Base-by-base conservation (phyloP, 1,140 invertebrate species). In the Drosophila repleta region DNA sequence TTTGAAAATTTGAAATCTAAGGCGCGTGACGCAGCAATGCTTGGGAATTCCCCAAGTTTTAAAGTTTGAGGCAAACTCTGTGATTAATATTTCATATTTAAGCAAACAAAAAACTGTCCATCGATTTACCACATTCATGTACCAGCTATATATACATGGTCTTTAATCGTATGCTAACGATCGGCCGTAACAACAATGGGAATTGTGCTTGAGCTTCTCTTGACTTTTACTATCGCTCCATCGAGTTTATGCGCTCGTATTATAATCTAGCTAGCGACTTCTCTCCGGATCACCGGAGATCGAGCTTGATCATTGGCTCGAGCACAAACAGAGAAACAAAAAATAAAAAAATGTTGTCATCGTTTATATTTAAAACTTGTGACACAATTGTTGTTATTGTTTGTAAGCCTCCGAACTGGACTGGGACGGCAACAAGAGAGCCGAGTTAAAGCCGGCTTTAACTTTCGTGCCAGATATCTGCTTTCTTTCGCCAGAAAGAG, bases 361-460 rank as follows among this genome's bases (percentile, higher is more conserved):
- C 83, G 72, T 79, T 85, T 87, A 87, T 87, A 88, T 87, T 76
- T 87, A 87, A 85, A 85, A 60, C 83, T 76, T 83, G 83, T 87
- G 83, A 87, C 83, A 87, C 83, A 88, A 87, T 87, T 87, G 72
- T 87, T 87, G 83, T 81, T 87, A 79, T 88, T 87, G 83, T 79
- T 67, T 58, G 46, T 60, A 37, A 72, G 69, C 5, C 63, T 53
- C 37, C 55, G 39, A 88, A 72, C 43, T 58, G 53, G 49, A 84
- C 73, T 66, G 69, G 20, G 55, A n/a, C 61, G 29, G 26, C 43
- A 20, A 32, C 29, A 64, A 51, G 11, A 41, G 21, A 63, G n/a
- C 61, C 61, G 68, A 52, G 53, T 71, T 58, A 41, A 17, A 63
- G n/a, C 61, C 61, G 68, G 61, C 62, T 71, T 58, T 58, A 71